Percentiles rank a stretch among this genome's conserved stretches.
Evolutionary conservation across 2,797 vertebrate genomes (phyloP).

Genomic region (Liasis olivaceus): DNA sequence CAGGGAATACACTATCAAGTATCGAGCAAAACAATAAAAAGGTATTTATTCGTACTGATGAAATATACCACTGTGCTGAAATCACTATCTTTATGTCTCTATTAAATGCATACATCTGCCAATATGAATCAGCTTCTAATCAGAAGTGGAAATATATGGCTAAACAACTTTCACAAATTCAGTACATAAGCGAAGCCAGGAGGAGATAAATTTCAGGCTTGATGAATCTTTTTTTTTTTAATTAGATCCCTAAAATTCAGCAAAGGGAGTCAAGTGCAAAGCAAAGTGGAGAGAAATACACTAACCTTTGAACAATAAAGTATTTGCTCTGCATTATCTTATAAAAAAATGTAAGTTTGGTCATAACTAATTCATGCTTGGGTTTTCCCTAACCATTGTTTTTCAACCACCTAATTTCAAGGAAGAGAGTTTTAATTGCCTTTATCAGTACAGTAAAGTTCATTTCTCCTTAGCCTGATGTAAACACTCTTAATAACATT

Average conservation of each 20-base stretch:
- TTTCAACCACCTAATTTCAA: not conserved
- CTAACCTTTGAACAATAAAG: not conserved
- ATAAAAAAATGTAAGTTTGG: not conserved
- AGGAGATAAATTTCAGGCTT: not conserved
- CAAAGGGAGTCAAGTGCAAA: not conserved
- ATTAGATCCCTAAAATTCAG: not conserved
- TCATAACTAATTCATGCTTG: not conserved
- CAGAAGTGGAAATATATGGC: not conserved
- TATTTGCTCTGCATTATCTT: not conserved
- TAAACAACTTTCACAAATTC: not conserved
- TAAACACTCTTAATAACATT: not conserved
- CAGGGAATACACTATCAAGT: slow-evolving; percentile 33
- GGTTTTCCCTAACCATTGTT: not conserved
- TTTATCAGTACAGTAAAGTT: not conserved
- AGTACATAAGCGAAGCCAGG: not conserved
- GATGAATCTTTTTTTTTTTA: not conserved
- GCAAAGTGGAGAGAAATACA: not conserved
- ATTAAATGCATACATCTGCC: not conserved
- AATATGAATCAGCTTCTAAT: not conserved
- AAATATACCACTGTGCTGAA: slow-evolving; percentile 27
- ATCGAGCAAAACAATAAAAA: slow-evolving; percentile 36
- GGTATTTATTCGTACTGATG: slow-evolving; percentile 38
- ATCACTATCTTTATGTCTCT: slow-evolving; percentile 15
- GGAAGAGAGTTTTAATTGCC: not conserved
- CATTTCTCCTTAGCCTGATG: not conserved